Conservation (phyloP, 2,888 invertebrate genomes). For the Omphaloscelis lunosa region DNA sequence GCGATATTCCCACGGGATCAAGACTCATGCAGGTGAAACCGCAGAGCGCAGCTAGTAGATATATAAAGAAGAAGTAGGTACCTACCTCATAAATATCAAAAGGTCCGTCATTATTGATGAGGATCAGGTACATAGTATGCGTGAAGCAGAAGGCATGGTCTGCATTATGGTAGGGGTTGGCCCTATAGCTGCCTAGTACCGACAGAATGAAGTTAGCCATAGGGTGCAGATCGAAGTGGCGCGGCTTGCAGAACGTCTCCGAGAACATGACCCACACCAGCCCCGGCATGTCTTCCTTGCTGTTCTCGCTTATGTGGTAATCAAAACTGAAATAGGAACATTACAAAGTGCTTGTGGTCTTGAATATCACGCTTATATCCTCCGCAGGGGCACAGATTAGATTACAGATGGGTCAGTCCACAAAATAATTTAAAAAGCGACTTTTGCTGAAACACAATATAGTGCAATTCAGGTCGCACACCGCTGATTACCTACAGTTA, state of each 20-base stretch:
- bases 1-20: no score
- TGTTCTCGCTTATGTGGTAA: constrained; percentile 90
- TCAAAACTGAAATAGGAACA: constrained; percentile 82
- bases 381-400: no score
- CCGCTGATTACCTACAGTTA: no score
- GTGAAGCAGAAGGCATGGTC: constrained; percentile 92
- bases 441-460: no score
- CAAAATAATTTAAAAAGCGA: no score
- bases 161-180: constrained; percentile 91
- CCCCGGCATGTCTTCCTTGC: constrained; percentile 87
- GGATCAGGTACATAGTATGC: constrained; percentile 91
- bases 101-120: constrained; percentile 84
- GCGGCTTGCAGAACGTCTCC: constrained; percentile 84
- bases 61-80: no score
- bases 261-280: constrained; percentile 89
- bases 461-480: no score
- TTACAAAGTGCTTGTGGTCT: background rate
- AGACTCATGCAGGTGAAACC: no score
- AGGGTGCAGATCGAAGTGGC: constrained; percentile 77
- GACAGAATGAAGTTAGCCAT: constrained; percentile 89
- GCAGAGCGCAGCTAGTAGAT: no score
- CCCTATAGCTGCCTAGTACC: constrained; percentile 85
- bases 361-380: background rate
- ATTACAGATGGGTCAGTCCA: no score
- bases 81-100: constrained; percentile 88